Evolutionary conservation across 2,888 invertebrate species (phyloP), one percentile per base, ranked within the genome.

Genomic region (Dermolepida albohirtum): DNA sequence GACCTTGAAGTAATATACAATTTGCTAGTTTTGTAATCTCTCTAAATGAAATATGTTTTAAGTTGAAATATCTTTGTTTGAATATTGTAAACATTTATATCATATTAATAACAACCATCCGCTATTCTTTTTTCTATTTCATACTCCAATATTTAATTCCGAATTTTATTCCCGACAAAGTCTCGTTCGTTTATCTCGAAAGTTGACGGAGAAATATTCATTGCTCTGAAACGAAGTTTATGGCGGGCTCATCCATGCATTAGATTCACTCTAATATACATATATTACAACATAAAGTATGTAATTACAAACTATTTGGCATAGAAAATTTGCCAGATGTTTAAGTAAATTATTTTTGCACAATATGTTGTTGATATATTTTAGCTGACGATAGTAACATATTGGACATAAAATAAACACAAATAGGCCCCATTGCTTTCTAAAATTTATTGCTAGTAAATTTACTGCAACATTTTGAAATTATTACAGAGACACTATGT

Each of bases 291-390:
- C 43, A 59, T 29, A 44, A 59, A 59, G 44, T 59, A 29, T 14
- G 12, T 59, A 59, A 59, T 44, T 59, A 59, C 27, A 22, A 44
- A 59, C n/a, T 17, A 40, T 55, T 55, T 55, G 41, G 59, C 44
- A 47, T 44, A 29, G 44, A 44, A 14, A 12, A 29, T 59, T 43
- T 27, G 27, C 59, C 59, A 59, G 44, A 59, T 59, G 59, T 59
- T 44, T 43, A 27, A 27, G 22, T 12, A 22, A 44, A 10, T 12
- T 59, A 44, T 44, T 44, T 59, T 44, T n/a, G 59, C 44, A 44
- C 44, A 27, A 44, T 29, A 44, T 22, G 12, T 47, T 22, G 12
- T 47, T 47, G 16, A 47, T 5, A 16, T 47, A 44, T 59, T 44
- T 59, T 59, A 44, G 17, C 27, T 44, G 43, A 44, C 8, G 29